phyloP scores from a whole-genome alignment of 2,113 vertebrate species.

The Channa maculata region DNA sequence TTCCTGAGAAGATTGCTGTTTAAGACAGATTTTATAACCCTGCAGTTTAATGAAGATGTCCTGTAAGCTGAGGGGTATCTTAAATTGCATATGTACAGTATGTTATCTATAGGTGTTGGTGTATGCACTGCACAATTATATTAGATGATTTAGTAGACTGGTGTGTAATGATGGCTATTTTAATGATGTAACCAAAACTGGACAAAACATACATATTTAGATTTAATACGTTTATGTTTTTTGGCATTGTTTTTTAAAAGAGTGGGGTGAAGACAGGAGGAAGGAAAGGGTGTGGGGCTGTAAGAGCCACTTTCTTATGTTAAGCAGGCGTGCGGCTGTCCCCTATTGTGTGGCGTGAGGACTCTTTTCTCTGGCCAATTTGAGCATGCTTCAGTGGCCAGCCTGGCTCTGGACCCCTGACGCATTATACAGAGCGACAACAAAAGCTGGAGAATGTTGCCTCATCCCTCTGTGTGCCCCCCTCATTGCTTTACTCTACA shows the following conservation, averaged over 20 bases:
- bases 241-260: slow-evolving; percentile 5
- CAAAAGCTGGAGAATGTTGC: slow-evolving; percentile 84
- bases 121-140: neutral
- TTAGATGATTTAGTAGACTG: neutral
- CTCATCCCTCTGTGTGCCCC: slow-evolving; percentile 68
- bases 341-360: slow-evolving; percentile 83
- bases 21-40: neutral
- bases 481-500: slow-evolving; percentile 79
- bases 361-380: slow-evolving; percentile 84
- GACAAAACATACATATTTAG: slow-evolving; percentile 2
- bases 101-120: too few species aligned
- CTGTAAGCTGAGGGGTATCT: neutral
- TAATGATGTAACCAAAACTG: neutral
- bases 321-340: slow-evolving; percentile 83
- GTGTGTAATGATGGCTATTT: neutral
- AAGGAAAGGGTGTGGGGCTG: slow-evolving; percentile 56
- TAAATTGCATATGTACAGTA: neutral
- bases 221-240: slow-evolving; percentile 31
- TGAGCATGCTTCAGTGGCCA: slow-evolving; percentile 82
- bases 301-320: slow-evolving; percentile 84
- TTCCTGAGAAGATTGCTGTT: slow-evolving; percentile 3
- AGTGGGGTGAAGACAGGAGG: slow-evolving; percentile 39
- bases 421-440: slow-evolving; percentile 81
- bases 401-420: slow-evolving; percentile 77
- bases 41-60: neutral